Conservation (phyloP, 2,113 vertebrate genomes). For the Stegastes partitus region DNA sequence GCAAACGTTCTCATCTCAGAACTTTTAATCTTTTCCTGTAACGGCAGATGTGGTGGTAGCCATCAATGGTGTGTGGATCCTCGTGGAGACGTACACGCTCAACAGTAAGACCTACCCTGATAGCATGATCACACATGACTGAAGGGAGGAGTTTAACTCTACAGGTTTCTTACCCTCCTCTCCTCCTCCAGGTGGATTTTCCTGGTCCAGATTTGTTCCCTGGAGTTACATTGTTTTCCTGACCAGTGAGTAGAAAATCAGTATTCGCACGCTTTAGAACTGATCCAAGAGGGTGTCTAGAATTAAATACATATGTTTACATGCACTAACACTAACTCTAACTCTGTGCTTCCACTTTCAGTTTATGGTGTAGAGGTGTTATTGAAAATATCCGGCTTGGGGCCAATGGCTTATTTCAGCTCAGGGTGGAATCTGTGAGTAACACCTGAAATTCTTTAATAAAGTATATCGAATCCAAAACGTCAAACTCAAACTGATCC, state of each 20-base stretch:
- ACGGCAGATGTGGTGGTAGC: conserved; percentile 92
- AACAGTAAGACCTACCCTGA: conserved; percentile 83
- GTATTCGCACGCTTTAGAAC: too few relatives aligned
- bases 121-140: not conserved
- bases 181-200: conserved; percentile 87
- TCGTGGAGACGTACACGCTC: conserved; percentile 93
- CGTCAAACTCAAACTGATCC: not conserved
- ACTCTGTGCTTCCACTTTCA: conserved; percentile 59
- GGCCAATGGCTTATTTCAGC: conserved; percentile 94
- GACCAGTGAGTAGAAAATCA: conserved; percentile 88
- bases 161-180: conserved; percentile 3
- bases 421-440: conserved; percentile 99
- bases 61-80: conserved; percentile 97
- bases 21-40: not conserved
- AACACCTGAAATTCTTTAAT: not conserved
- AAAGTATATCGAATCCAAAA: not conserved
- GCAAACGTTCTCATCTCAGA: not conserved
- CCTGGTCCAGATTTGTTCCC: conserved; percentile 90
- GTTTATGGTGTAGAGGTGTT: conserved; percentile 94
- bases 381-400: conserved; percentile 94
- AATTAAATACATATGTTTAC: not conserved
- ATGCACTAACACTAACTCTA: conserved; percentile 4
- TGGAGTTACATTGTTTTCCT: conserved; percentile 98
- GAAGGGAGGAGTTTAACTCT: not conserved
- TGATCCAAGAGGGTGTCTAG: not conserved